These are phyloP conservation scores for Pilophorus perplexus DNA, from an alignment of 2,888 invertebrate species.

Conservation along the genomic window DNA sequence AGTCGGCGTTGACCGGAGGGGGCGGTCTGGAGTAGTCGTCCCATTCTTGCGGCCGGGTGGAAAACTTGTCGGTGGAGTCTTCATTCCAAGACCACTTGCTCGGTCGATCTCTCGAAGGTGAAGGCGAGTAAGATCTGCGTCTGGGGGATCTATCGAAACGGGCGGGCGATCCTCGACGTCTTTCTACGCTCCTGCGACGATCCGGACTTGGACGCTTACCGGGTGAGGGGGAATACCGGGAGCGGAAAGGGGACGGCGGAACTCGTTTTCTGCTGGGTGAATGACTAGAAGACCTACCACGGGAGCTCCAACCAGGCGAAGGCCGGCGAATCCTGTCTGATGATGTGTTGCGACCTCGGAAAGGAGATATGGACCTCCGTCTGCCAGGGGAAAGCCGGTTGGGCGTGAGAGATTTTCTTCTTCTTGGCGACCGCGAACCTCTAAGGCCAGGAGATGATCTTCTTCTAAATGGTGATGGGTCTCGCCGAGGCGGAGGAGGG, in stretches of 20 bases:
- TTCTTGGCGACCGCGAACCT: slow-evolving; percentile 33
- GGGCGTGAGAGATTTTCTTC: slow-evolving; percentile 21
- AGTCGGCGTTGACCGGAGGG: slow-evolving; percentile 27
- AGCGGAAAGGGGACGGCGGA: slow-evolving; percentile 21
- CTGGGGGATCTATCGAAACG: slow-evolving; percentile 15
- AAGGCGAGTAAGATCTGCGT: background rate
- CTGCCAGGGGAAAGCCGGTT: slow-evolving; percentile 12
- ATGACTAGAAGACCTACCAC: slow-evolving; percentile 14
- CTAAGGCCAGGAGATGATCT: slow-evolving; percentile 29
- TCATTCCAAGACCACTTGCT: slow-evolving; percentile 32
- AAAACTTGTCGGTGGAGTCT: slow-evolving; percentile 18
- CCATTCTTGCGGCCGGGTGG: slow-evolving; percentile 4
- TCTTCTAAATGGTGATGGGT: slow-evolving; percentile 18
- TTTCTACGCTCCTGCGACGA: slow-evolving; percentile 14
- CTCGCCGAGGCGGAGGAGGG: slow-evolving; percentile 20
- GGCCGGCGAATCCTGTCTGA: slow-evolving; percentile 3
- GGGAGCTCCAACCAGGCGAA: slow-evolving; percentile 26
- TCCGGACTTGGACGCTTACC: slow-evolving; percentile 1
- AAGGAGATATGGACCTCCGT: slow-evolving; percentile 23
- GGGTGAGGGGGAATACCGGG: slow-evolving; percentile 31
- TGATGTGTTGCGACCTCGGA: slow-evolving; percentile 17
- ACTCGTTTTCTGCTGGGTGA: slow-evolving; percentile 15
- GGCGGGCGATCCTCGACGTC: slow-evolving; percentile 15
- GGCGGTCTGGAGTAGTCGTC: slow-evolving; percentile 26
- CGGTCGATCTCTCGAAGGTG: slow-evolving; percentile 4